Conservation (phyloP, 1,140 invertebrate genomes). For the Penaeus vannamei region DNA sequence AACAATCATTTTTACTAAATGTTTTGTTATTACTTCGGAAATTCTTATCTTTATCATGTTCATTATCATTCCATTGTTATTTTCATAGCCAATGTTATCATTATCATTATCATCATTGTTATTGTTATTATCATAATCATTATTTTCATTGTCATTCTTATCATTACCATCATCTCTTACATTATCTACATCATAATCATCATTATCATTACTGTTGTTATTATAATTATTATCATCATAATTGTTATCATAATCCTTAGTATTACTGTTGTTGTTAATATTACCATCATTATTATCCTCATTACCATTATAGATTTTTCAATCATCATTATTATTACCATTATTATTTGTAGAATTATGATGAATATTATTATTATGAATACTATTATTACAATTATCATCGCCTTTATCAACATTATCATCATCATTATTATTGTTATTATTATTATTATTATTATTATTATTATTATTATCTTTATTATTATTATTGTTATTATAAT, state of each 20-base stretch:
- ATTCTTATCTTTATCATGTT: too few species aligned
- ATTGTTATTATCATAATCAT: slow-evolving; percentile 23
- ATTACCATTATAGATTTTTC: too few species aligned
- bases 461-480: slow-evolving; percentile 9
- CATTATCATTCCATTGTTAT: too few species aligned
- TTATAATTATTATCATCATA: slow-evolving; percentile 31
- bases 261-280: slow-evolving; percentile 6
- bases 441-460: slow-evolving; percentile 33
- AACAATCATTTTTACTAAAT: too few species aligned
- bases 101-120: too few species aligned
- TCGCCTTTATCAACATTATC: neutral
- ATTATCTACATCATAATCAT: slow-evolving; percentile 5
- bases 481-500: slow-evolving; percentile 28
- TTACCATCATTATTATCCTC: neutral
- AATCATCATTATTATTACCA: too few species aligned
- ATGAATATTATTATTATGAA: slow-evolving; percentile 1
- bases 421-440: slow-evolving; percentile 10
- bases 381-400: slow-evolving; percentile 23
- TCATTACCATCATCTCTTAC: slow-evolving; percentile 17
- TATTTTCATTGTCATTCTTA: slow-evolving; percentile 27
- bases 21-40: too few species aligned
- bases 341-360: too few species aligned
- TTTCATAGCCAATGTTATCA: too few species aligned
- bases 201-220: slow-evolving; percentile 22
- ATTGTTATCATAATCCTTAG: neutral